Conservation (phyloP, 1,140 invertebrate species). For the Rhopalosiphum padi region DNA sequence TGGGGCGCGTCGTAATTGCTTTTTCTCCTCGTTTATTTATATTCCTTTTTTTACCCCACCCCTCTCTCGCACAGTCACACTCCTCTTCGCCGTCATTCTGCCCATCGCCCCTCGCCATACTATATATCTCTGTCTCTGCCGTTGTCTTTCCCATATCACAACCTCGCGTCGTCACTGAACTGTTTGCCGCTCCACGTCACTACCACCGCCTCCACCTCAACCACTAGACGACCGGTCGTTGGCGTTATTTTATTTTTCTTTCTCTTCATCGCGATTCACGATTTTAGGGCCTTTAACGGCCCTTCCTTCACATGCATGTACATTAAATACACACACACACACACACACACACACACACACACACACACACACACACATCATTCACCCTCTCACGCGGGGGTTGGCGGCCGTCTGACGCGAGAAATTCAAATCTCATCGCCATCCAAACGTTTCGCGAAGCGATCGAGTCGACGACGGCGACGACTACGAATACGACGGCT, state of each 20-base stretch:
- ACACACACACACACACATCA: neutral
- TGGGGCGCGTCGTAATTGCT: slow-evolving; percentile 24
- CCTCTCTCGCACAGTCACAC: neutral
- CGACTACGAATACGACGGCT: neutral
- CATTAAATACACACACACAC: neutral
- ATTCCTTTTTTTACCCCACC: neutral
- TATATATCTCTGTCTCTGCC: neutral
- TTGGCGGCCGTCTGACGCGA: neutral
- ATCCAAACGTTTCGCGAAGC: neutral
- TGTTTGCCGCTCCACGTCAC: neutral
- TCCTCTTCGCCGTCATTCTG: neutral
- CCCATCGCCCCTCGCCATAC: neutral
- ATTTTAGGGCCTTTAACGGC: neutral
- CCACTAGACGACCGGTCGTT: too few species aligned
- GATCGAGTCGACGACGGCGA: neutral
- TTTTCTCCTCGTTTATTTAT: slow-evolving; percentile 9
- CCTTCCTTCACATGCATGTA: neutral
- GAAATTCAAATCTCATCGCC: slow-evolving; percentile 7
- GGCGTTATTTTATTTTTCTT: neutral
- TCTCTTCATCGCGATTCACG: neutral
- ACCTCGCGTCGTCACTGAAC: neutral
- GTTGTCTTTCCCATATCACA: neutral
- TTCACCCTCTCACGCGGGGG: neutral
- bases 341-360: neutral
- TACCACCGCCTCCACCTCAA: too few species aligned